Base-by-base conservation (phyloP, 2,888 invertebrate genomes). In the Parnassius glacialis region DNA sequence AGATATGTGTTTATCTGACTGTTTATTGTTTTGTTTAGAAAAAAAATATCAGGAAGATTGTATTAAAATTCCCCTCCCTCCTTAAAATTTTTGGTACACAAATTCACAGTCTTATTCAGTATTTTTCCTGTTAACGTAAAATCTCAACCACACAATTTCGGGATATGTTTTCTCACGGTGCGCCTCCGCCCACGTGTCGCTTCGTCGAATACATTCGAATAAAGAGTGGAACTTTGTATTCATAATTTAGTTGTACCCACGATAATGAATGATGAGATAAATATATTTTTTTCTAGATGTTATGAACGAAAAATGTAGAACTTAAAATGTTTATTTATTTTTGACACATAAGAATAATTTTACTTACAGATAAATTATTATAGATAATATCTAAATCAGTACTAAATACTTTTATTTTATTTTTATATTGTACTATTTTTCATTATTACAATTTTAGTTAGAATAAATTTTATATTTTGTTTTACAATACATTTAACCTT, bases 141-240 rank as follows among this genome's bases (percentile, higher is more conserved):
- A 67, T 76, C 70, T 73, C 75, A 75, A 77, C 75, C 75, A 74
- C 80, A 82, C 79, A 79, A 75, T 78, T 83, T 83, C 79, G 70
- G 80, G 77, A 79, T 83, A 76, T 78, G 79, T 83, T 83, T 90
- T 90, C 90, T 84, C 90, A 90, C 90, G 88, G 79, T 80, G 67
- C 67, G 68, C 67, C 74, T 66, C 75, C 83, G 76, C 87, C 84
- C 80, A 83, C 82, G 71, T 69, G 57, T 61, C 69, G 71, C 71
- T 89, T 88, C 87, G 83, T 79, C 79, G 85, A 87, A 90, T 79
- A 83, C 83, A 80, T 85, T 82, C 70, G 75, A 79, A 76, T 75
- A 80, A 80, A 79, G 80, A 86, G 78, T 81, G 79, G 79, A 80
- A 79, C 78, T 80, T 78, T 77, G 81, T 83, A 80, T 82, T 80